These are phyloP conservation scores for Erythrocercus mccallii DNA, from an alignment of 2,113 vertebrate species.

Conservation along the genomic window DNA sequence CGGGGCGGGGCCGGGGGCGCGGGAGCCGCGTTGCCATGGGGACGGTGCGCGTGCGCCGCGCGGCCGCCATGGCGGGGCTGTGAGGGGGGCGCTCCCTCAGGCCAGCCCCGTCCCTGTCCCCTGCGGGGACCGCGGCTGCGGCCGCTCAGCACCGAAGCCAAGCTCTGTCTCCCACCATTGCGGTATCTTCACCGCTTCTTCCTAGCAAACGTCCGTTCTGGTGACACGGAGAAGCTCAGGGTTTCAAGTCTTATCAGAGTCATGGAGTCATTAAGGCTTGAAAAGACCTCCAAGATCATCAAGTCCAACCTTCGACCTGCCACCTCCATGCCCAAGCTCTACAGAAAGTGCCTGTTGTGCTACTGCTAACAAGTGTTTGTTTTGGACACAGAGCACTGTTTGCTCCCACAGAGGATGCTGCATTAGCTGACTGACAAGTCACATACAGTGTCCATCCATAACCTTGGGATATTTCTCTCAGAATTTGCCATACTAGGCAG, in stretches of 20 bases:
- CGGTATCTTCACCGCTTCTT: neutral
- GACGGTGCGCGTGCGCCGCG: neutral
- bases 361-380: neutral
- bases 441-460: no score
- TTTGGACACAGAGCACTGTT: neutral
- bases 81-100: rapidly evolving
- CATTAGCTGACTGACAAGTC: neutral
- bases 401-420: neutral
- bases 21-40: neutral
- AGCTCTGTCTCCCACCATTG: rapidly evolving
- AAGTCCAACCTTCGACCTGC: neutral
- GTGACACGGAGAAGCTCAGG: neutral
- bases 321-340: neutral
- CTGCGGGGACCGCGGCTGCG: rapidly evolving
- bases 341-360: neutral
- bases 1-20: neutral
- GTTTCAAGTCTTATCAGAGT: neutral
- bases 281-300: neutral
- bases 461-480: neutral
- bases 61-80: neutral
- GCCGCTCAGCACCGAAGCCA: rapidly evolving
- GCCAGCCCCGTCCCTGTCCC: rapidly evolving
- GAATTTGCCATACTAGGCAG: neutral
- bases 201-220: neutral
- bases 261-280: neutral